Conservation (phyloP, 35 echinoderm and acorn worm species). For the Diadema setosum region DNA sequence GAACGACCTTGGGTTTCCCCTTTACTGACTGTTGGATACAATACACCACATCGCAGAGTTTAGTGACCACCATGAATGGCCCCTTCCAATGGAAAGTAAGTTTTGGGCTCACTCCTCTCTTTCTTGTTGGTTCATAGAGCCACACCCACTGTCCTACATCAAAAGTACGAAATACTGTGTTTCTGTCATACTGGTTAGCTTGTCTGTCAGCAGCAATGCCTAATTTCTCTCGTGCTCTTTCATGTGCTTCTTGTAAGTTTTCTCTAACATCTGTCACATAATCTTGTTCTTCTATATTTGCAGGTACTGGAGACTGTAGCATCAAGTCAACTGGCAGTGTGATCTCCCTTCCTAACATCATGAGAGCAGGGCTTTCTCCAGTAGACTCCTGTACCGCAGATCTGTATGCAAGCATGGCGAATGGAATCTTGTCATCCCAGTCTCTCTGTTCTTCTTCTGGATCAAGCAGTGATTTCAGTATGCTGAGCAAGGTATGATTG, state of each 20-base stretch:
- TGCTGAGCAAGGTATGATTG: slow-evolving; percentile 50
- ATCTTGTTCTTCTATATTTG: background rate
- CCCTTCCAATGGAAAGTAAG: slow-evolving; percentile 46
- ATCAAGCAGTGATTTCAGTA: slow-evolving; percentile 16
- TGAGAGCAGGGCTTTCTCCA: slow-evolving; percentile 28
- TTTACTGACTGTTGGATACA: slow-evolving; percentile 10
- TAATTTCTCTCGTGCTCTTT: background rate
- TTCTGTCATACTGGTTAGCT: background rate
- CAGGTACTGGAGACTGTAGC: background rate
- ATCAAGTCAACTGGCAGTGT: slow-evolving; percentile 36
- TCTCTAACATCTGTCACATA: background rate
- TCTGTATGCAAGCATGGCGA: slow-evolving; percentile 42
- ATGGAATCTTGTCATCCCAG: slow-evolving; percentile 45
- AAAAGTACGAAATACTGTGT: background rate
- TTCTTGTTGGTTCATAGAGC: slow-evolving; percentile 35
- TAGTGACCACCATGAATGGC: slow-evolving; percentile 40
- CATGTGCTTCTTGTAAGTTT: background rate
- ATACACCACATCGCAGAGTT: slow-evolving; percentile 53
- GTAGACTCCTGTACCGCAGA: slow-evolving; percentile 53
- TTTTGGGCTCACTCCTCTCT: slow-evolving; percentile 48
- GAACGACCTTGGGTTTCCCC: slow-evolving; percentile 17
- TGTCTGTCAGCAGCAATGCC: background rate
- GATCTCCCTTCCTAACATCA: slow-evolving; percentile 74
- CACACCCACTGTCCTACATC: slow-evolving; percentile 47
- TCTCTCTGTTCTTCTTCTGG: slow-evolving; percentile 40